Base-by-base conservation (phyloP, 1,140 invertebrate genomes). In the Plectus sambesii region DNA sequence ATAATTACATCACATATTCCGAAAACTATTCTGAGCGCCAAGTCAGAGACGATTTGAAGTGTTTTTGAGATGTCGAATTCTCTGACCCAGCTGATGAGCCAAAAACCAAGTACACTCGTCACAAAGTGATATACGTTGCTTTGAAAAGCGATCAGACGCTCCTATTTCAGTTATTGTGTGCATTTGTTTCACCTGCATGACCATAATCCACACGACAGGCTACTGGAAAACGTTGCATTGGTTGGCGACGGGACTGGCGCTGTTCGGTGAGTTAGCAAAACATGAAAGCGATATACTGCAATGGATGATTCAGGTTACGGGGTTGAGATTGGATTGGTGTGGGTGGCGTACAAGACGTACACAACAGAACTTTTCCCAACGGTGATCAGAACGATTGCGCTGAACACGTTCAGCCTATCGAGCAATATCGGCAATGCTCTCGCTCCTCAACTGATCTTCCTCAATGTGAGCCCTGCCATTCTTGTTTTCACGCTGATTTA, bases 271-370 rank as follows among this genome's bases (percentile, higher is more conserved):
- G 17, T 36, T 56, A 1, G 26, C n/a, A n/a, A n/a, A n/a, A n/a
- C n/a, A n/a, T n/a, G n/a, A n/a, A n/a, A n/a, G n/a, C n/a, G n/a
- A n/a, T n/a, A n/a, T n/a, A n/a, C n/a, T n/a, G n/a, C n/a, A n/a
- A n/a, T n/a, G n/a, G n/a, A n/a, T n/a, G n/a, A n/a, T n/a, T n/a
- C n/a, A n/a, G n/a, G n/a, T n/a, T n/a, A n/a, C n/a, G n/a, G n/a
- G n/a, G n/a, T n/a, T n/a, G 49, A 51, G 22, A 38, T 33, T 43
- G 52, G 51, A 2, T 24, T 58, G 22, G 56, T 58, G 5, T 58
- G 56, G 56, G 60, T 60, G 20, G 56, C 52, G 2, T 60, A 58
- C 35, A 58, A 58, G 30, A 33, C 60, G 3, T 58, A 60, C 35
- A 60, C 56, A 9, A 58, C 56, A 4, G 56, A 58, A 27, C 40